Evolutionary conservation across 2,797 vertebrate species (phyloP).

Genomic region (Trachurus trachurus): DNA sequence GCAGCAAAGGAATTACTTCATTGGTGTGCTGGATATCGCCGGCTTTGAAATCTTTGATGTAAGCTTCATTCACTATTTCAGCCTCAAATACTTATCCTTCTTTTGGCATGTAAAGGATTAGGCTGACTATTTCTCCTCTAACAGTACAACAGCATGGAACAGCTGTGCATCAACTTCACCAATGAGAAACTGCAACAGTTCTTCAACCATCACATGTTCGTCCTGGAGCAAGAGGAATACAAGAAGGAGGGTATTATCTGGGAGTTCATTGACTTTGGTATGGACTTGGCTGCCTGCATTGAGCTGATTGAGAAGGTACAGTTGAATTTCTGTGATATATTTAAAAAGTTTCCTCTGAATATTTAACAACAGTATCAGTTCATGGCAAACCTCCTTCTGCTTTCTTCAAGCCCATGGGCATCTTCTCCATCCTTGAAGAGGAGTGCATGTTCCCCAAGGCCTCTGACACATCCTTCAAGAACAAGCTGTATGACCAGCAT

Average conservation of each 20-base stretch:
- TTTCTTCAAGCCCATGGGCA: conserved; percentile 75
- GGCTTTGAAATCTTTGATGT: conserved; percentile 97
- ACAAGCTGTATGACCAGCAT: conserved; percentile 85
- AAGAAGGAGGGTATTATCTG: conserved; percentile 78
- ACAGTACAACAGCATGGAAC: conserved; percentile 80
- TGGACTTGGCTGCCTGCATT: conserved; percentile 90
- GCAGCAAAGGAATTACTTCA: conserved; percentile 91
- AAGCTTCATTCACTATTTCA: conserved; percentile 15
- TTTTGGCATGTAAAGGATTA: not conserved
- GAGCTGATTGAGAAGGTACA: conserved; percentile 86
- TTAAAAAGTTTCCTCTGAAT: not conserved
- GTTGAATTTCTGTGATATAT: not conserved
- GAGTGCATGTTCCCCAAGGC: conserved; percentile 94
- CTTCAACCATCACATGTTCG: conserved; percentile 87
- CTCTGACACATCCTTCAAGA: conserved; percentile 89
- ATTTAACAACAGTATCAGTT: not conserved
- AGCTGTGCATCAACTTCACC: conserved; percentile 88
- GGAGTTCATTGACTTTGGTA: conserved; percentile 86
- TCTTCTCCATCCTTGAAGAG: conserved; percentile 90
- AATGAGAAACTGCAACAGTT: conserved; percentile 88
- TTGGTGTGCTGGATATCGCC: conserved; percentile 94
- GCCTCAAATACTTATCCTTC: too few relatives aligned
- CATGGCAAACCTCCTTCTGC: not conserved
- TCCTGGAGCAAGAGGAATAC: conserved; percentile 80
- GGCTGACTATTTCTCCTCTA: not conserved